Percentiles rank a stretch among this genome's conserved stretches.
Evolutionary conservation across 1,140 invertebrate species (phyloP).

Genomic region (Anagrus nilaparvatae): DNA sequence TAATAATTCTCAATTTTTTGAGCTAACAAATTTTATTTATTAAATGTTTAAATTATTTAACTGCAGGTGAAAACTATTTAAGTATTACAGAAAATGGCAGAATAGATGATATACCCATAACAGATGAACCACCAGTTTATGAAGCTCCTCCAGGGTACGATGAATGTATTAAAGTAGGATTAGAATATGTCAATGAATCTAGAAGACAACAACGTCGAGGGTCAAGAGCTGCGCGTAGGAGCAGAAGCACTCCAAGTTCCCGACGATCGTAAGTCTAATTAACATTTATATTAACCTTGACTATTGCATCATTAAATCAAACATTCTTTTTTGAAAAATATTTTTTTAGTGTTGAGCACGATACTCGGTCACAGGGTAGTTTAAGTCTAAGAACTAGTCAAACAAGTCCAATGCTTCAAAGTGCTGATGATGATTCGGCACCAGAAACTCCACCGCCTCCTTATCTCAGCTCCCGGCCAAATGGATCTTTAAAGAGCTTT

Average conservation of each 20-base stretch:
- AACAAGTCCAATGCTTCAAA: background rate
- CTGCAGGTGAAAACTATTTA: no score
- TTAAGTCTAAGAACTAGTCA: no score
- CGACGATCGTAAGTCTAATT: constrained; percentile 26
- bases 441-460: constrained; percentile 37
- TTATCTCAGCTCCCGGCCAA: constrained; percentile 35
- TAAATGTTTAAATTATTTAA: constrained; percentile 21
- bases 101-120: constrained; percentile 47
- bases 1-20: no score
- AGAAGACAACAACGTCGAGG: constrained; percentile 15
- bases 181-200: constrained; percentile 24
- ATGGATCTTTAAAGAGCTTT: no score
- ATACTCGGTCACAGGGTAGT: no score
- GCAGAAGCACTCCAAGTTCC: constrained; percentile 20
- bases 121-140: constrained; percentile 58
- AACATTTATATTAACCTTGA: background rate
- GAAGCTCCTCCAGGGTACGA: constrained; percentile 62
- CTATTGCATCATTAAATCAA: background rate
- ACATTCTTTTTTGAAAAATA: no score
- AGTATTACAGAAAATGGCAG: no score
- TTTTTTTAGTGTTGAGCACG: no score
- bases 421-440: constrained; percentile 5
- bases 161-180: constrained; percentile 51
- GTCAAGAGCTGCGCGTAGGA: constrained; percentile 11
- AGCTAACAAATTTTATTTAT: constrained; percentile 14